These are phyloP conservation scores for Eristalis arbustorum DNA, from an alignment of 2,888 invertebrate species.

Conservation along the genomic window DNA sequence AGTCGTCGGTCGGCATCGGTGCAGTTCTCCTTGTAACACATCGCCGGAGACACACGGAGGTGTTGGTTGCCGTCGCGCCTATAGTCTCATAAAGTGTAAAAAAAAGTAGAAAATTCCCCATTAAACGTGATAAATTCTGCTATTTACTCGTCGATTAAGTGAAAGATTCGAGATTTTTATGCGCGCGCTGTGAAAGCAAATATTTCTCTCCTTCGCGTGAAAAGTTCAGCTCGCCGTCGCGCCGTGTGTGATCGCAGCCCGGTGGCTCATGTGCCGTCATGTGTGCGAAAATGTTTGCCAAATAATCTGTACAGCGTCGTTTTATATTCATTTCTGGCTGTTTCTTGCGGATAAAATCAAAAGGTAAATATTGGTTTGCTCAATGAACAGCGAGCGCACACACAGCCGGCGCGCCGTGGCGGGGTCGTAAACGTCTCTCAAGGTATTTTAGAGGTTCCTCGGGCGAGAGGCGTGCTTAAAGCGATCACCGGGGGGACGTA, in stretches of 20 bases:
- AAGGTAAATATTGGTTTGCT: slow-evolving; percentile 54
- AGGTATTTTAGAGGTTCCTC: slow-evolving; percentile 22
- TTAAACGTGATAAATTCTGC: slow-evolving; percentile 40
- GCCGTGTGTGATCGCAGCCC: neutral
- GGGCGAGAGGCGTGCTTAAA: neutral
- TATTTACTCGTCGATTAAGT: slow-evolving; percentile 45
- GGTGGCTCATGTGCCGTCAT: neutral
- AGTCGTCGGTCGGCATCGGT: neutral
- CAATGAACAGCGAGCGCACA: slow-evolving; percentile 21
- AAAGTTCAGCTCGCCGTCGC: slow-evolving; percentile 14
- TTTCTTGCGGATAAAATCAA: slow-evolving; percentile 36
- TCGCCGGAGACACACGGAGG: slow-evolving; percentile 7
- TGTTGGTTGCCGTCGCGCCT: neutral
- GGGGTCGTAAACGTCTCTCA: slow-evolving; percentile 17
- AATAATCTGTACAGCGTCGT: slow-evolving; percentile 5
- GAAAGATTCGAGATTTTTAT: slow-evolving; percentile 32
- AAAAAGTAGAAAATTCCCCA: slow-evolving; percentile 7
- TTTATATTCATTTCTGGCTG: slow-evolving; percentile 2
- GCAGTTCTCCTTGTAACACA: slow-evolving; percentile 50
- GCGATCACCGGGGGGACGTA: neutral
- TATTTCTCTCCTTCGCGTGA: slow-evolving; percentile 29
- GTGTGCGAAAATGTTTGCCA: slow-evolving; percentile 40
- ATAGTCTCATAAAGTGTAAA: neutral
- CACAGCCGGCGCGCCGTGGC: neutral
- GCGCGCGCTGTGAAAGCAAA: slow-evolving; percentile 14